Evolutionary conservation across 2,113 vertebrate genomes (phyloP).

Genomic region (Petroica traversi): DNA sequence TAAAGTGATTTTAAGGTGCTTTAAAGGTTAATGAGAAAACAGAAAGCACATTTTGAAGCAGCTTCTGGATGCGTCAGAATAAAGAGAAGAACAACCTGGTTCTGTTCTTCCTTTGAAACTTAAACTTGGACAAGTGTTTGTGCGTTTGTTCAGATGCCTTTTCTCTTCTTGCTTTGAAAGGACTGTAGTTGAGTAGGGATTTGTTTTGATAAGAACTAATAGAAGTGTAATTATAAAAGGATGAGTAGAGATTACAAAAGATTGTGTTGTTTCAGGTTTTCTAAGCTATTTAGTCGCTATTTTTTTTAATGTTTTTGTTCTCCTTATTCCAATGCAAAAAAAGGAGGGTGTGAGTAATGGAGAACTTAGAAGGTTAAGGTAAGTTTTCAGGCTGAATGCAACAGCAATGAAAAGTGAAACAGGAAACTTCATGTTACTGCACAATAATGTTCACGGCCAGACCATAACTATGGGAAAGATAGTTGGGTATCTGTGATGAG

Average conservation of each 20-base stretch:
- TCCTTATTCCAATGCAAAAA: neutral
- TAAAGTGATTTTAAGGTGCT: neutral
- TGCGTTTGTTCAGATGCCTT: neutral
- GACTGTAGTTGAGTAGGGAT: neutral
- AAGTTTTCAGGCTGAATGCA: slow-evolving; percentile 3
- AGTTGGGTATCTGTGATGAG: too few species aligned
- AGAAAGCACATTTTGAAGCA: neutral
- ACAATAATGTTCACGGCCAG: slow-evolving; percentile 70
- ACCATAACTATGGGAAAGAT: slow-evolving; percentile 72
- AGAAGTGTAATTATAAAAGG: neutral
- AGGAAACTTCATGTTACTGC: slow-evolving; percentile 76
- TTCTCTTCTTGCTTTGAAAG: neutral
- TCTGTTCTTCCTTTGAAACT: neutral
- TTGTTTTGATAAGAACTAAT: slow-evolving; percentile 3
- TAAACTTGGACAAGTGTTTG: neutral
- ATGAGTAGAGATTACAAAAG: neutral
- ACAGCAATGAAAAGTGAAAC: slow-evolving; percentile 72
- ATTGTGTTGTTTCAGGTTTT: neutral
- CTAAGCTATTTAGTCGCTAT: neutral
- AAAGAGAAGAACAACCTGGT: neutral
- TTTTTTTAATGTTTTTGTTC: neutral
- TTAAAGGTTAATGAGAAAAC: neutral
- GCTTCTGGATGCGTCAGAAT: neutral
- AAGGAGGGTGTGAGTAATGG: neutral
- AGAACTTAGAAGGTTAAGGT: neutral